Percentiles rank a stretch among this genome's conserved stretches.
Evolutionary conservation across 1,140 invertebrate genomes (phyloP).

Genomic region (Metopolophium dirhodum): DNA sequence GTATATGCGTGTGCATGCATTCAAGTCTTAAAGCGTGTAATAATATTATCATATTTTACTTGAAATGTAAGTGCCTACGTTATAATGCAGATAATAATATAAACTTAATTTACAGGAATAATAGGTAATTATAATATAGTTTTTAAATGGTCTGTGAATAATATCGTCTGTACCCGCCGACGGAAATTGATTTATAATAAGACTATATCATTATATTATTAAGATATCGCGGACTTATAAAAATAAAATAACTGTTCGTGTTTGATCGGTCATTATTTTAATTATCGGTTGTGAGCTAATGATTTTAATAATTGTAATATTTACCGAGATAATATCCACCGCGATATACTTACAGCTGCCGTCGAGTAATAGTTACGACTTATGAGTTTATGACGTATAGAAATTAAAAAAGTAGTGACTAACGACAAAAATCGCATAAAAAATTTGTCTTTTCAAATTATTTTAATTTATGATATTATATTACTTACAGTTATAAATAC

Average conservation of each 20-base stretch:
- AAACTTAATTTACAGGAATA: background rate
- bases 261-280: background rate
- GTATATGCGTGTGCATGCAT: background rate
- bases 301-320: background rate
- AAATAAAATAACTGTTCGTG: background rate
- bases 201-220: background rate
- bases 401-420: no score
- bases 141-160: background rate
- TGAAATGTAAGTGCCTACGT: background rate
- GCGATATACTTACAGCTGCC: no score
- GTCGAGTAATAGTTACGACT: no score
- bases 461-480: no score
- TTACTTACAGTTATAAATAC: no score
- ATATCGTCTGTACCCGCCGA: no score
- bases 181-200: background rate
- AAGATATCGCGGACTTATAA: background rate
- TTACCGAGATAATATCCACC: background rate
- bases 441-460: no score
- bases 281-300: background rate
- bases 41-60: background rate
- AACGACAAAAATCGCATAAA: no score
- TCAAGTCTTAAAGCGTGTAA: background rate
- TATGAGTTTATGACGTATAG: no score
- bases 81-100: background rate
- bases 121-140: background rate